These are phyloP conservation scores for Ormyrus pomaceus DNA, from an alignment of 2,888 invertebrate species.

Conservation along the genomic window DNA sequence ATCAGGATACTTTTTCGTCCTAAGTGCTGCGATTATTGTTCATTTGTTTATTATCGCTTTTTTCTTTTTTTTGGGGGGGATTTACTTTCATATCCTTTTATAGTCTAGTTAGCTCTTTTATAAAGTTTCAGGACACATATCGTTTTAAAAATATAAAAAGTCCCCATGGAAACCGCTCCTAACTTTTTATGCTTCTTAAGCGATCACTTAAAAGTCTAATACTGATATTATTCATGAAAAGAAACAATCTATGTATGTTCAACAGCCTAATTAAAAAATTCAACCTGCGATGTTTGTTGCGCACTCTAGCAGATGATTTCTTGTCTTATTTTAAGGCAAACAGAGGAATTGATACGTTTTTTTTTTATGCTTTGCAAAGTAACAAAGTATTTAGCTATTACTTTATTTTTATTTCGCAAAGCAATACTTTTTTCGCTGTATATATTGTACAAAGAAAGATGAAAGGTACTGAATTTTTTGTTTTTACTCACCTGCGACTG, in stretches of 20 bases:
- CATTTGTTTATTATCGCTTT: slow-evolving; percentile 12
- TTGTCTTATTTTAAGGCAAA: slow-evolving; percentile 21
- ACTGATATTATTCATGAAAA: slow-evolving; percentile 22
- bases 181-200: slow-evolving; percentile 32
- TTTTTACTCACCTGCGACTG: slow-evolving; percentile 57
- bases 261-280: slow-evolving; percentile 44
- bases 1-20: slow-evolving; percentile 28
- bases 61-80: background rate
- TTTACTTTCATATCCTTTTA: slow-evolving; percentile 33
- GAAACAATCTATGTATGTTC: slow-evolving; percentile 24
- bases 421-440: slow-evolving; percentile 32
- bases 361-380: slow-evolving; percentile 28
- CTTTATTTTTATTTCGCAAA: slow-evolving; percentile 39
- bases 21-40: slow-evolving; percentile 18
- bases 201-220: slow-evolving; percentile 18
- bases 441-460: slow-evolving; percentile 54
- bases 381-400: slow-evolving; percentile 25
- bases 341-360: slow-evolving; percentile 35
- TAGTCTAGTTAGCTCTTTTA: slow-evolving; percentile 47
- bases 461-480: slow-evolving; percentile 53
- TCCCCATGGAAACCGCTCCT: slow-evolving; percentile 38
- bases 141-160: slow-evolving; percentile 40
- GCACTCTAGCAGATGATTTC: slow-evolving; percentile 18
- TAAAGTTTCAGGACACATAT: slow-evolving; percentile 36
- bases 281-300: slow-evolving; percentile 27